Percentiles rank a stretch among this genome's conserved stretches.
Evolutionary conservation across 2,113 vertebrate genomes (phyloP).

Genomic region (Dromiciops gliroides): DNA sequence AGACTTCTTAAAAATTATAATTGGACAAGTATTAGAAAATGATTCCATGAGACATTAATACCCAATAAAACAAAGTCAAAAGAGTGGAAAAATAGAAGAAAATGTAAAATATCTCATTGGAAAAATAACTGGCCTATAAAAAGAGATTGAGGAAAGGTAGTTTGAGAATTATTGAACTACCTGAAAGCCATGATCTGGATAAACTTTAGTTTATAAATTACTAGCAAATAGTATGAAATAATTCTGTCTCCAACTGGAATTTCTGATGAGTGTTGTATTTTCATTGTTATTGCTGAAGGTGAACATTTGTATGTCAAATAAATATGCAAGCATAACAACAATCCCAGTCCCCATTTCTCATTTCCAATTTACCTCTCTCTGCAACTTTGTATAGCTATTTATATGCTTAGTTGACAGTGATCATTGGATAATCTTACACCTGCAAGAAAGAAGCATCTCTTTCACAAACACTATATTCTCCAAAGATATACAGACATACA

Average conservation of each 20-base stretch:
- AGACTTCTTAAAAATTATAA: no score
- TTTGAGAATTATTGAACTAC: no score
- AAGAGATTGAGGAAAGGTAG: no score
- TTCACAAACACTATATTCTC: neutral
- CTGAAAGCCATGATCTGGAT: neutral
- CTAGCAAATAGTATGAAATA: neutral
- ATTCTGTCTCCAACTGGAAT: neutral
- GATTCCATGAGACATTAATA: no score
- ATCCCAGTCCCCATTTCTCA: neutral
- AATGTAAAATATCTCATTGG: no score
- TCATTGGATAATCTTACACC: neutral
- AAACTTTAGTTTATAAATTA: neutral
- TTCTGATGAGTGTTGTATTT: neutral
- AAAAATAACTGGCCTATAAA: no score
- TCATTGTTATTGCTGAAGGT: neutral
- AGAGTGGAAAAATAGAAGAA: no score
- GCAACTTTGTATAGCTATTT: neutral
- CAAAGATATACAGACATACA: no score
- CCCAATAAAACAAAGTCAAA: no score
- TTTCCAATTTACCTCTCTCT: neutral
- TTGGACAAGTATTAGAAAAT: no score
- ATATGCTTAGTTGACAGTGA: no score
- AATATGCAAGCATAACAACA: neutral
- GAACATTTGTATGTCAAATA: neutral
- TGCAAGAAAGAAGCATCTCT: neutral